Conservation (phyloP, 2,113 vertebrate genomes). For the Rhipidura dahli region DNA sequence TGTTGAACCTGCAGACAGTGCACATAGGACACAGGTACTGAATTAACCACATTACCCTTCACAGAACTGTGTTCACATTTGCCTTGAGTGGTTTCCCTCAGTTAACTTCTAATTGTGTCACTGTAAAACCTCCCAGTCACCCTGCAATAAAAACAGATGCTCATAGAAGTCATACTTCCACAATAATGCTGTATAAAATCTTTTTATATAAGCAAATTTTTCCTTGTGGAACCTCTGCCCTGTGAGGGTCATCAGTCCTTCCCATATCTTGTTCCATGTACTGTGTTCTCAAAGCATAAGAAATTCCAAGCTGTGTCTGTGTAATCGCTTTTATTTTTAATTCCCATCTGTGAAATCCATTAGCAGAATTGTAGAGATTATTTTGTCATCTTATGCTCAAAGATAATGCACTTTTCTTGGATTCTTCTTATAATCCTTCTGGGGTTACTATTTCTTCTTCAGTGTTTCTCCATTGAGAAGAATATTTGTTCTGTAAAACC, state of each 20-base stretch:
- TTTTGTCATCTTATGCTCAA: background rate
- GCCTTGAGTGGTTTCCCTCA: background rate
- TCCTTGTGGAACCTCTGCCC: background rate
- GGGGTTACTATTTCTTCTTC: slow-evolving; percentile 30
- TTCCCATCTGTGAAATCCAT: background rate
- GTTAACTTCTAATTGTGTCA: background rate
- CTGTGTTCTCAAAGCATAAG: background rate
- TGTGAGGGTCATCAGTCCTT: background rate
- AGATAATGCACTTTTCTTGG: slow-evolving; percentile 20
- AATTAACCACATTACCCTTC: background rate
- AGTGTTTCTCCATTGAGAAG: slow-evolving; percentile 49
- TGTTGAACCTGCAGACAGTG: background rate
- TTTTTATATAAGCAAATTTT: background rate
- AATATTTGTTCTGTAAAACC: slow-evolving; percentile 29
- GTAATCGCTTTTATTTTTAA: background rate
- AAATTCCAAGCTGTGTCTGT: background rate
- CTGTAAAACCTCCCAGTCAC: background rate
- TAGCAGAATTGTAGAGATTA: background rate
- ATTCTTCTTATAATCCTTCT: slow-evolving; percentile 41
- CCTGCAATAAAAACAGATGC: background rate
- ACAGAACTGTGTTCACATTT: background rate
- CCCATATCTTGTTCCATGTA: background rate
- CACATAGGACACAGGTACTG: background rate
- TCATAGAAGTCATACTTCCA: background rate
- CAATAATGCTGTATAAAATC: background rate